Evolutionary conservation across 2,797 vertebrate species (phyloP).

Genomic region (Tenualosa thibaudeaui): DNA sequence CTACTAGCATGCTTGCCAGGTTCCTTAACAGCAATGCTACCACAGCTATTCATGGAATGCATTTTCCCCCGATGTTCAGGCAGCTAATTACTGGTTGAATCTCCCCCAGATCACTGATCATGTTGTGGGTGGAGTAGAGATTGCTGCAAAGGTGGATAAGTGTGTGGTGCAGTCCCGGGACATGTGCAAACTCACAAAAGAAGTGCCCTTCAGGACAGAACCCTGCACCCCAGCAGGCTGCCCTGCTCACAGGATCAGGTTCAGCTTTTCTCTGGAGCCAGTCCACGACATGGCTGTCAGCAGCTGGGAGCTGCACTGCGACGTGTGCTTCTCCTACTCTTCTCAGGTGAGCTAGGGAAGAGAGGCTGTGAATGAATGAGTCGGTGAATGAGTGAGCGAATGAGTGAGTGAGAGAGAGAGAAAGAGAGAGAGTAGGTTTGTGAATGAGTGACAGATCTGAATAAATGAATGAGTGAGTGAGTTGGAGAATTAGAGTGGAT

Average conservation of each 20-base stretch:
- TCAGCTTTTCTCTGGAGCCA: slow-evolving; percentile 73
- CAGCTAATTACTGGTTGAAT: too few species aligned
- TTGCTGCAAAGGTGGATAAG: slow-evolving; percentile 63
- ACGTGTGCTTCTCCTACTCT: slow-evolving; percentile 58
- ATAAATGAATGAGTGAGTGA: not conserved
- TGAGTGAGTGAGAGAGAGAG: not conserved
- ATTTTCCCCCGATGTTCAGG: too few species aligned
- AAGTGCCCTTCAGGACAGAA: slow-evolving; percentile 65
- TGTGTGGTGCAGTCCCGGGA: slow-evolving; percentile 63
- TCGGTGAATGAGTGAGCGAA: not conserved
- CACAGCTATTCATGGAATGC: too few species aligned
- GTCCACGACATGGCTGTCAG: slow-evolving; percentile 66
- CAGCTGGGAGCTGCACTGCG: slow-evolving; percentile 74
- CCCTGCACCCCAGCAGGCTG: slow-evolving; percentile 60
- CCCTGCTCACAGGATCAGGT: slow-evolving; percentile 59
- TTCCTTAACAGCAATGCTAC: too few species aligned
- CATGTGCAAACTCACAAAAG: slow-evolving; percentile 43
- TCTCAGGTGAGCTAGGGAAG: not conserved
- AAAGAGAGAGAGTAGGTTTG: not conserved
- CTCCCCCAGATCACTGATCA: slow-evolving; percentile 64
- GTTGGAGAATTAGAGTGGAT: not conserved
- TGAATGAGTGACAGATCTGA: not conserved
- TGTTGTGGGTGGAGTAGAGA: slow-evolving; percentile 35
- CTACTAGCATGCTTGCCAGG: too few species aligned
- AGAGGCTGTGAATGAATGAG: not conserved